Evolutionary conservation across 2,888 invertebrate genomes (phyloP), one percentile per base, ranked within the genome.

Genomic region (Heliconius hortense): DNA sequence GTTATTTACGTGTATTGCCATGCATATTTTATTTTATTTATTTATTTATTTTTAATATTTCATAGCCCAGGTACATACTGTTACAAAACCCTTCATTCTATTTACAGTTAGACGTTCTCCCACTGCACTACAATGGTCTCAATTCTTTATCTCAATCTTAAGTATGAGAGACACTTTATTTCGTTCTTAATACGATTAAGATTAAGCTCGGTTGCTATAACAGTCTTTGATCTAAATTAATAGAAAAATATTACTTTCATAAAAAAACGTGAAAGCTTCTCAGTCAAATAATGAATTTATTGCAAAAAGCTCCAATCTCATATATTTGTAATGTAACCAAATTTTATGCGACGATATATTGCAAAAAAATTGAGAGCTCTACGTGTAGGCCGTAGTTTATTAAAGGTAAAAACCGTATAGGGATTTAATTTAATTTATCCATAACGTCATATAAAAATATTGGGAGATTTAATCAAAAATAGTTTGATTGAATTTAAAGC

Each of bases 401-500:
- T 72, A 59, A 74, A 75, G 63, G 74, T 77, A 76, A 76, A 76
- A 76, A 74, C 73, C 68, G 73, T 72, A 74, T 75, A 73, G 76
- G 68, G 69, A 73, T 76, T 78, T 79, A 79, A 78, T 78, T 77
- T 73, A 77, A 79, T 79, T 77, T 75, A 78, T 78, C 75, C 76
- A 39, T 68, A 53, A 31, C 66, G 66, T 68, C 76, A 73, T 72
- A 67, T 60, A 74, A 78, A 73, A 73, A 78, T 77, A 72, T 78
- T 77, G 31, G 59, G 56, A 7, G 48, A 74, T 62, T 74, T n/a
- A 64, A 68, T 48, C 26, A 48, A 7, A n/a, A n/a, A n/a, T n/a
- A n/a, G n/a, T n/a, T n/a, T n/a, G n/a, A n/a, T n/a, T n/a, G n/a
- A n/a, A n/a, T 68, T 48, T 8, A 28, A 10, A 8, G 43, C 26